Evolutionary conservation across 30 jellyfish, hydroid and myxozoan species (phyloP), one percentile per base, ranked within the genome.

Genomic region (Catostylus mosaicus): DNA sequence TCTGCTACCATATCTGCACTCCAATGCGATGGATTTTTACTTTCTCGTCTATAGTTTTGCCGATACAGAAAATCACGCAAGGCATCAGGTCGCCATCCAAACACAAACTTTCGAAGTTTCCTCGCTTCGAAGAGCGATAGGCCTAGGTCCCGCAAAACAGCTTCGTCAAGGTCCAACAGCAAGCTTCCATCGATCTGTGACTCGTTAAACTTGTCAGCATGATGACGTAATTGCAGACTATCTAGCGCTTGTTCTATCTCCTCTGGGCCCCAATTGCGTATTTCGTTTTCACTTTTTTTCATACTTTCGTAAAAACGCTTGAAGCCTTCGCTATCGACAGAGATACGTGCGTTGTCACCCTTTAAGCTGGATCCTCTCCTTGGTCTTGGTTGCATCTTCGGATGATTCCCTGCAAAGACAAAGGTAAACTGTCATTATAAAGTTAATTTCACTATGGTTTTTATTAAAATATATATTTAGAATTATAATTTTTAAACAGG

Each of bases 21-120:
- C 98, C 98, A 92, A 26, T 87, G 75, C 27, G 90, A 43, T n/a
- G 98, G 96, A 46, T 92, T 94, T 59, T 86, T 77, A 71, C 97
- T 81, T 9, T 31, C 43, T 36, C 59, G 62, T 64, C 82, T 78
- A 36, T 73, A 75, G 37, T 52, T 57, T 68, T 75, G 90, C 27
- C 67, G 77, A 52, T 80, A 78, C 30, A 37, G 46, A 1, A 47
- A 14, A 8, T 91, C 89, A 60, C 95, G 62, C 75, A 75, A 31
- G 31, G 85, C 38, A 43, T 92, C 98, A 0, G 98, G 97, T 35
- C 98, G 51, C 98, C 98, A 92, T 14, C 98, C 98, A 62, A 92
- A 92, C 26, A 86, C 96, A 76, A 86, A 92, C 75, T 92, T 92
- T 29, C 98, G 69, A 46, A 92, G 64, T 66, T 92, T 92, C 23